Conservation (phyloP, 2,888 invertebrate species). For the Drosophila barbarae region DNA sequence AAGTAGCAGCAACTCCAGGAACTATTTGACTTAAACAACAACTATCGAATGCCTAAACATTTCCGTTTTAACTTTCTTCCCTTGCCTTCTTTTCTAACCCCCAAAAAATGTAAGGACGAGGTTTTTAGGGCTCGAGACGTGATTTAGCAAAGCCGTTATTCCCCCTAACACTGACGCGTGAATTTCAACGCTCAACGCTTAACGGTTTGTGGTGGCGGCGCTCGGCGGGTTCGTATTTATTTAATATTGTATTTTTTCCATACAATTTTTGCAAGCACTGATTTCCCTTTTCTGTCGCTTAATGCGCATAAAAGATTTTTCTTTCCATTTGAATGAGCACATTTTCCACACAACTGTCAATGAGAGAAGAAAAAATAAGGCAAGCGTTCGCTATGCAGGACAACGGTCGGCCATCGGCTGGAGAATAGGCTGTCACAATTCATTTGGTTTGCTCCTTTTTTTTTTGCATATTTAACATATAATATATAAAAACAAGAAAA, state of each 20-base stretch:
- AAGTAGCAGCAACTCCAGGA: constrained; percentile 6
- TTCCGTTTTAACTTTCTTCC: background rate
- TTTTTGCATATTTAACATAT: constrained; percentile 58
- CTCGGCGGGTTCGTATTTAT: constrained; percentile 58
- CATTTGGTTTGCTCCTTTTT: constrained; percentile 52
- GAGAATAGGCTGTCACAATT: constrained; percentile 57
- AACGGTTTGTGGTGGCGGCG: constrained; percentile 67
- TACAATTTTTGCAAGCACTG: constrained; percentile 65
- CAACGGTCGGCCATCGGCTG: constrained; percentile 15
- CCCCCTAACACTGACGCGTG: constrained; percentile 60
- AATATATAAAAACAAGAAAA: constrained; percentile 19
- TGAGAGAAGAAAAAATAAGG: constrained; percentile 44
- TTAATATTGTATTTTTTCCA: constrained; percentile 69
- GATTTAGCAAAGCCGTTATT: constrained; percentile 30
- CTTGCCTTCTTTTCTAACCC: constrained; percentile 17
- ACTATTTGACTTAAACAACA: background rate
- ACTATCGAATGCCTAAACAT: constrained; percentile 5
- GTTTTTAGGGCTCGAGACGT: constrained; percentile 20
- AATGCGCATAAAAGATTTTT: constrained; percentile 76
- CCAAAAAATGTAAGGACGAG: constrained; percentile 2
- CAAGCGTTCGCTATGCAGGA: constrained; percentile 8
- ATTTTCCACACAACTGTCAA: constrained; percentile 76
- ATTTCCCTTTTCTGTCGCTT: constrained; percentile 72
- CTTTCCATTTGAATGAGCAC: constrained; percentile 70
- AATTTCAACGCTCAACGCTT: constrained; percentile 71